These are phyloP conservation scores for Tetragnatha versicolor DNA, from an alignment of 1,140 invertebrate genomes.

Conservation along the genomic window DNA sequence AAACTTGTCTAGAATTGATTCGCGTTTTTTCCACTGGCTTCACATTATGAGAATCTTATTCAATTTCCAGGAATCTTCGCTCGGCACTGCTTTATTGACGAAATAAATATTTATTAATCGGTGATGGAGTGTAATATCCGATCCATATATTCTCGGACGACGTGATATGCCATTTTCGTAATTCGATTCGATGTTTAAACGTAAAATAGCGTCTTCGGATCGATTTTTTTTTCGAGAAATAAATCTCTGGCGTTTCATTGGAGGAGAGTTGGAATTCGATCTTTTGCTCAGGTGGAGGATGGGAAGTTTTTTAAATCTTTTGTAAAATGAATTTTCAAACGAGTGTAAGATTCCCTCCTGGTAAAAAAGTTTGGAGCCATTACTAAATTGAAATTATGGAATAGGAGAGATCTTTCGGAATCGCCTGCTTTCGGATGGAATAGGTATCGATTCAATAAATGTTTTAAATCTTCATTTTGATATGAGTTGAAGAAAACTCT, in stretches of 20 bases:
- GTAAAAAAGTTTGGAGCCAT: conserved; percentile 37
- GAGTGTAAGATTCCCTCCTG: not conserved
- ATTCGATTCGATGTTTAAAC: conserved; percentile 12
- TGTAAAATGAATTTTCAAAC: conserved; percentile 13
- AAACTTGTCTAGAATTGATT: not conserved
- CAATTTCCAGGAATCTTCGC: not conserved
- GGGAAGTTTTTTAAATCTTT: conserved; percentile 4
- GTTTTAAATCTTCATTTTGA: conserved; percentile 16
- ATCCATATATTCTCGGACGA: not conserved
- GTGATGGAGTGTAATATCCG: not conserved
- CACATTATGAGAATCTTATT: conserved; percentile 38
- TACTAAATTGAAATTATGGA: conserved; percentile 36
- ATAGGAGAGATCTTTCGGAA: not conserved
- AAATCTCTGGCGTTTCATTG: not conserved
- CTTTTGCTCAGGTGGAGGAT: not conserved
- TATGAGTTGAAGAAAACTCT: no score
- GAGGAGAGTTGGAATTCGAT: not conserved
- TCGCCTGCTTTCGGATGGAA: not conserved
- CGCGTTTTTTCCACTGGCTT: not conserved
- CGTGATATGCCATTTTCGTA: not conserved
- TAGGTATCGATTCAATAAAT: conserved; percentile 40
- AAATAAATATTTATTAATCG: conserved; percentile 42
- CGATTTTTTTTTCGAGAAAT: conserved; percentile 2
- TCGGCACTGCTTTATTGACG: not conserved
- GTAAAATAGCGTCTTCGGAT: not conserved